Evolutionary conservation across 2,797 vertebrate species (phyloP), one percentile per base, ranked within the genome.

Genomic region (Bothrops alternatus): DNA sequence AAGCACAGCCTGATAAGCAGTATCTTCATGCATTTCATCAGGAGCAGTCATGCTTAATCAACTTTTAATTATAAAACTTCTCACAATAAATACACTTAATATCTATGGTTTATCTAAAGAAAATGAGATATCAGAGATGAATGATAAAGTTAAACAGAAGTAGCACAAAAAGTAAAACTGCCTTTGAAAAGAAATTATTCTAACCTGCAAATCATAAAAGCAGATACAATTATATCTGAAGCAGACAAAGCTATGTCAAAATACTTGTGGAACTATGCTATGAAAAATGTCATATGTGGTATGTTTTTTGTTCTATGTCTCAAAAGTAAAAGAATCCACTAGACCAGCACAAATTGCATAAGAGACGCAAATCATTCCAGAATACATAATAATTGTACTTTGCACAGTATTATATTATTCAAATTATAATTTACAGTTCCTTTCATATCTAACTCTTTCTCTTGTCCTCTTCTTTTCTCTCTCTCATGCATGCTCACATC

Each of bases 1-100:
- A 94, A 93, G 12, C 32, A 7, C 10, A 90, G 7, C 88, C 94
- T 95, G 93, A 95, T 91, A 94, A 91, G 96, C 90, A 65, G 91
- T n/a, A 90, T 47, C 89, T 90, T 91, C 56, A 93, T 1, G 8
- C 2, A 91, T 93, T 95, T 58, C 91, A 88, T 91, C 86, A 93
- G 12, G 53, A 86, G 37, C 93, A 57, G 61, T 78, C 18, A 90
- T 86, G 37, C 65, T 94, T 94, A 91, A 91, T 88, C 63, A 92
- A 92, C 47, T 23, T 91, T 63, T 87, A 88, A 90, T 94, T 94
- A 93, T 14, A 50, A 8, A 60, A 37, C 47, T 8, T 87, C 16
- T 28, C 87, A 65, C 4, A 1, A 93, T 94, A 95, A 95, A 91
- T 25, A 89, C 90, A 91, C 53, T 26, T 14, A n/a, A 0, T 87